Percentiles rank a stretch among this genome's conserved stretches.
These are phyloP conservation scores for Haemorhous mexicanus DNA, from an alignment of 2,113 vertebrate species.

Conservation along the genomic window DNA sequence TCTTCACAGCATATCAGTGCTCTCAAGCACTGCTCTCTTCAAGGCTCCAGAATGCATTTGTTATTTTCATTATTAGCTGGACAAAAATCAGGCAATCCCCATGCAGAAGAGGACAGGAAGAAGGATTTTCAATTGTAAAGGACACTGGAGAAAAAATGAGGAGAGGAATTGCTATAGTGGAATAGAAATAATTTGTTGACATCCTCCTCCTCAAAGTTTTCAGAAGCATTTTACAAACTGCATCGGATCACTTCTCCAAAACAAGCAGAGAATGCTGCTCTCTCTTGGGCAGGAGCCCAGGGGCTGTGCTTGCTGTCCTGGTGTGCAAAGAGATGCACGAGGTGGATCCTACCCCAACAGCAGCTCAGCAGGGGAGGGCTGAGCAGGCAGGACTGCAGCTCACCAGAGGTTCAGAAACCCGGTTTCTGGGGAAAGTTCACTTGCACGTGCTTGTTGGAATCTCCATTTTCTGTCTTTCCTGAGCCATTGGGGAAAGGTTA, in stretches of 20 bases:
- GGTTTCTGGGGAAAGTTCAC: neutral
- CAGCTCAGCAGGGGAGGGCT: neutral
- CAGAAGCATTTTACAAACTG: neutral
- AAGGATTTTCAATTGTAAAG: neutral
- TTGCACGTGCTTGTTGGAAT: neutral
- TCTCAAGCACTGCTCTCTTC: neutral
- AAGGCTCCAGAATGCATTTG: neutral
- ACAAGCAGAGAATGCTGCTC: neutral
- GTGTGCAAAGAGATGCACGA: rapidly evolving
- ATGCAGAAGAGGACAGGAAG: neutral
- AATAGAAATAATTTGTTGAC: neutral
- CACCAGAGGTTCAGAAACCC: neutral
- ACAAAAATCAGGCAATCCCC: neutral
- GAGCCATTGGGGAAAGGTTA: neutral
- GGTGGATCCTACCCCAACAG: neutral
- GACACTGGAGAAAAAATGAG: neutral
- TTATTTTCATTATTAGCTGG: constrained; percentile 16
- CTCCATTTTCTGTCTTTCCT: neutral
- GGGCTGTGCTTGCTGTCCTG: neutral
- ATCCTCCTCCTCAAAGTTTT: neutral
- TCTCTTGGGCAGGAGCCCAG: neutral
- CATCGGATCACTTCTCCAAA: neutral
- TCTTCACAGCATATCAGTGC: constrained; percentile 3
- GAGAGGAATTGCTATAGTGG: neutral
- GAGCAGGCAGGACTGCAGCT: neutral